Evolutionary conservation across 2,113 vertebrate genomes (phyloP).

Genomic region (Rana temporaria): DNA sequence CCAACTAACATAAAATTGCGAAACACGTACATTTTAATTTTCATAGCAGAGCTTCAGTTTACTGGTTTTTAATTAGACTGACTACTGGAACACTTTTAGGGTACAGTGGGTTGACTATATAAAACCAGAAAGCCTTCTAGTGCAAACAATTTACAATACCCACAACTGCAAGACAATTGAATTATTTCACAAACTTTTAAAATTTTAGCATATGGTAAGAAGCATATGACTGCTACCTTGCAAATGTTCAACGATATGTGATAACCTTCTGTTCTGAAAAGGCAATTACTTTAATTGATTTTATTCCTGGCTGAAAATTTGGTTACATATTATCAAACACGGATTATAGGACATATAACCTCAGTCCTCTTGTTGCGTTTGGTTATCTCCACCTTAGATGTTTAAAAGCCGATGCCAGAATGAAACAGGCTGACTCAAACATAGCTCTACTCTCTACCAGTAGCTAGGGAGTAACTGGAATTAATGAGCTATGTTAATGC

Average conservation of each 20-base stretch:
- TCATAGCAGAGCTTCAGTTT: no score
- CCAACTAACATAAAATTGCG: no score
- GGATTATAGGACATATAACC: constrained; percentile 3
- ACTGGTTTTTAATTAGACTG: no score
- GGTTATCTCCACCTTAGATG: constrained; percentile 35
- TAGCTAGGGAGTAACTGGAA: constrained; percentile 56
- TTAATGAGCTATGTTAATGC: constrained; percentile 58
- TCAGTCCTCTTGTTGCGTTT: constrained; percentile 11
- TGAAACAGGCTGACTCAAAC: constrained; percentile 44
- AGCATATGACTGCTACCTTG: not conserved
- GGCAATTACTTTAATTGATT: not conserved
- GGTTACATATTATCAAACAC: not conserved
- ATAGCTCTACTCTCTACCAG: constrained; percentile 37
- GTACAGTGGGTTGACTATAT: no score
- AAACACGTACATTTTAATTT: no score
- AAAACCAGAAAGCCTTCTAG: no score
- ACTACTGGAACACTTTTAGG: no score
- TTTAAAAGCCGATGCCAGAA: constrained; percentile 38
- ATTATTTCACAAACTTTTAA: not conserved
- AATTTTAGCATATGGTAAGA: not conserved
- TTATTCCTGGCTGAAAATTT: not conserved
- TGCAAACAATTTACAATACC: no score
- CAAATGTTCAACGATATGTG: no score
- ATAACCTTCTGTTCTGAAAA: not conserved
- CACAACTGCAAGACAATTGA: no score